Conservation (phyloP, 2,888 invertebrate genomes). For the Mesopsocus fuscifrons region DNA sequence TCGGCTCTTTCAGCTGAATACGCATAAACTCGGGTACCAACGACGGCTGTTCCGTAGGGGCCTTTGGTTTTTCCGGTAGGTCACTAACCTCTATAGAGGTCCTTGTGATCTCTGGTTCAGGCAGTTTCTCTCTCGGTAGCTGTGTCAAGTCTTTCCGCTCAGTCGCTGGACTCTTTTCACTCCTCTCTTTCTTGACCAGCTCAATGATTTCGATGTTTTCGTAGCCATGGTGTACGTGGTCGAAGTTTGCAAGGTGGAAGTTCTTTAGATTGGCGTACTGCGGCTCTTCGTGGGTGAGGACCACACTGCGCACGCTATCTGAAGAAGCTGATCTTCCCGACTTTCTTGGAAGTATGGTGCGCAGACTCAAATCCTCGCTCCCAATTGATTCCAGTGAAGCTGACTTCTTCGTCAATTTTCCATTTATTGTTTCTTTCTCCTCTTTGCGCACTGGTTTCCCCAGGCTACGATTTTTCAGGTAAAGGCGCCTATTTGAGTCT, state of each 20-base stretch:
- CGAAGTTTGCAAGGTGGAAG: neutral
- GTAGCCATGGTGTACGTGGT: constrained; percentile 1
- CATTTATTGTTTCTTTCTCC: neutral
- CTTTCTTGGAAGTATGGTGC: too few relatives aligned
- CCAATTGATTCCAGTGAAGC: constrained; percentile 37
- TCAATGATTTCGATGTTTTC: constrained; percentile 5
- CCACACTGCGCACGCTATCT: constrained; percentile 26
- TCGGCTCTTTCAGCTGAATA: constrained; percentile 33
- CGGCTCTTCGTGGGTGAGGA: constrained; percentile 5
- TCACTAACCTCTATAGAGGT: constrained; percentile 10
- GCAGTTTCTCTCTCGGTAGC: constrained; percentile 13
- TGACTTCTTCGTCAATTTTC: constrained; percentile 20
- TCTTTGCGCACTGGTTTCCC: neutral
- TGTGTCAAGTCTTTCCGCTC: constrained; percentile 13
- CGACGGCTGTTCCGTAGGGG: constrained; percentile 10
- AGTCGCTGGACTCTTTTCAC: constrained; percentile 11
- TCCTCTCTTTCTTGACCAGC: neutral
- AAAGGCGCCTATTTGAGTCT: neutral
- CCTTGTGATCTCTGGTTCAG: constrained; percentile 6
- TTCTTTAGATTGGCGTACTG: constrained; percentile 6
- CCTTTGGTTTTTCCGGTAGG: constrained; percentile 7
- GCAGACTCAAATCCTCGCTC: constrained; percentile 33
- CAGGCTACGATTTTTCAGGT: neutral
- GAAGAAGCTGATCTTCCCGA: constrained; percentile 32
- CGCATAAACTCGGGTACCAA: constrained; percentile 45